Base-by-base conservation (phyloP, 2,113 vertebrate genomes). In the Pelecanoides urinatrix region DNA sequence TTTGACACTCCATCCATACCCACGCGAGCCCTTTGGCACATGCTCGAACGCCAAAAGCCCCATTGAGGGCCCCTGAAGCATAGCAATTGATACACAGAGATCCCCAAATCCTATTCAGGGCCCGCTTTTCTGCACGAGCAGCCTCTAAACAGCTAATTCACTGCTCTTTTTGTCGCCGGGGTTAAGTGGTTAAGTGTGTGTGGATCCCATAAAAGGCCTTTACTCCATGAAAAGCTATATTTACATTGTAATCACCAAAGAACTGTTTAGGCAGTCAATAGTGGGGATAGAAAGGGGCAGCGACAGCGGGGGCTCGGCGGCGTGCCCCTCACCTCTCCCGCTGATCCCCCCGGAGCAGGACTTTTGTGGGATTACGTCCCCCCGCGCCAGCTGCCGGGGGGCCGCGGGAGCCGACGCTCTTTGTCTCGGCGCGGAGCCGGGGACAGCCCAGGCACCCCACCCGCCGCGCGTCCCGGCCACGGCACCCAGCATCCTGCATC, bases 121-220 rank as follows among this genome's bases (percentile, higher is more conserved):
- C 86, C 59, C 42, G 65, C 92, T 97, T 97, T 93, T 98, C 94
- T 80, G 98, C 98, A 98, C 97, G 98, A 98, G 98, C 97, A 20
- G 80, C 95, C 96, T 95, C 97, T 97, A 91, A 97, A 95, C 97
- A 94, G 96, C 97, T 84, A 91, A 98, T 98, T 98, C 98, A 98
- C 91, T 86, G 97, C 97, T 97, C 96, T 98, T 98, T 98, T 98
- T 98, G 98, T 98, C 90, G 36, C 94, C 38, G 90, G 96, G 98
- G 98, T 98, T 98, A 98, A 98, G 98, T 98, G 98, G 98, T 98
- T 98, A 98, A 98, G 96, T 98, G 98, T 98, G 98, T 97, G 96
- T 49, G 95, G 81, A 96, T 94, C 96, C 97, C 94, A 98, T 95
- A 97, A 98, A 98, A 97, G 97, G 96, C 81, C 84, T 96, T 95